Base-by-base conservation (phyloP, 2,113 vertebrate species). In the Semnornis frantzii region DNA sequence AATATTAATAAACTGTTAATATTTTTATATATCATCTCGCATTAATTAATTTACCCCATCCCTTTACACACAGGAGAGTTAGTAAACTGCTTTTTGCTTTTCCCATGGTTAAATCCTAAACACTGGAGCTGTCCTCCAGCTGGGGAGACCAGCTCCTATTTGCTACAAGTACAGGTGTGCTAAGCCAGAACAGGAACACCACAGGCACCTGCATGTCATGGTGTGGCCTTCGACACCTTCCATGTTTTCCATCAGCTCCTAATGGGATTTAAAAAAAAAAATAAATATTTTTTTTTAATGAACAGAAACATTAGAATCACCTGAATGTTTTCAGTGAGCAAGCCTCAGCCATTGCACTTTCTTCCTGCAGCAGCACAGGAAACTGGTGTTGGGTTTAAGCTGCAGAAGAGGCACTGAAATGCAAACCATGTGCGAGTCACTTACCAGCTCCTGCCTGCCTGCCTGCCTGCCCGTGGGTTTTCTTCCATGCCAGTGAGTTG, bases 401-500 rank as follows among this genome's bases (percentile, higher is more conserved):
- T 30, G 2, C 17, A 21, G 74, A 63, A 92, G 23, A 21, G 66
- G 54, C 25, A 11, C 17, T 54, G 65, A 65, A 52, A 83, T 34
- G 37, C 9, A 63, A 62, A 46, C 16, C 46, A 0, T 5, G 76
- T 42, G 55, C 23, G 42, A 24, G 9, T 55, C 34, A 5, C 27
- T 13, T 8, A 54, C 60, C 57, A 37, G 44, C 8, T 0, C 80
- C 81, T 48, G 37, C 71, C 78, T 17, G 0, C 55, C 74, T 66
- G 39, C 82, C 65, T 27, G 44, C 50, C 20, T 48, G 48, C 42
- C 42, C 14, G 15, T 5, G 55, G 39, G 34, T 19, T 92, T 46
- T 5, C 46, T 76, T 27, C 62, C 24, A 6, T 0, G 0, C 5
- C 2, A 39, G 30, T 0, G 5, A 66, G 42, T 5, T 5, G 3